phyloP scores from a whole-genome alignment of 1,140 invertebrate species.

The Cydia pomonella region DNA sequence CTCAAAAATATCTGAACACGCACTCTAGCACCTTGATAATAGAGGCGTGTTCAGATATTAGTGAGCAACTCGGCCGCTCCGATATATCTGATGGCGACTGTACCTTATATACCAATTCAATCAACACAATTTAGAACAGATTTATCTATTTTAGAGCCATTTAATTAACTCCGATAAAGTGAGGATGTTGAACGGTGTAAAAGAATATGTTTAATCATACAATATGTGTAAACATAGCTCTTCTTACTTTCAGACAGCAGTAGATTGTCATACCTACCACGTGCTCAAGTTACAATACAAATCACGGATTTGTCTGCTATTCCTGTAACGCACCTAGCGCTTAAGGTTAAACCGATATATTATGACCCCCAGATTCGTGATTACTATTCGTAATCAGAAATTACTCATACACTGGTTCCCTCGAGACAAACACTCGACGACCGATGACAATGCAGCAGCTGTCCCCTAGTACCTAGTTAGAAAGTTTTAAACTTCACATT shows the following conservation, averaged over 20 bases:
- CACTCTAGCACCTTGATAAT: too few species aligned
- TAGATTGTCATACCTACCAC: neutral
- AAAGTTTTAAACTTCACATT: constrained; percentile 18
- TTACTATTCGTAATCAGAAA: neutral
- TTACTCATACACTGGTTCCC: neutral
- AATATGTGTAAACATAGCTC: too few species aligned
- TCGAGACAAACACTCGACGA: neutral
- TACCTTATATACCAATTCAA: neutral
- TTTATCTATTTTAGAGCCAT: neutral
- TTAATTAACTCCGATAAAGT: neutral
- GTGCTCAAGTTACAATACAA: constrained; percentile 8
- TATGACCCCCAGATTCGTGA: neutral
- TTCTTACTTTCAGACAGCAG: neutral
- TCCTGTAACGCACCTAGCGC: neutral
- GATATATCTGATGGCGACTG: too few species aligned
- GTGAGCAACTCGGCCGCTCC: too few species aligned
- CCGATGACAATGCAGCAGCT: neutral
- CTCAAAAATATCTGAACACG: too few species aligned
- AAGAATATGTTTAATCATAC: too few species aligned
- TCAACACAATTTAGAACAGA: neutral
- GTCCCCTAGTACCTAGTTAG: constrained; percentile 7
- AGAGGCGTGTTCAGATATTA: too few species aligned
- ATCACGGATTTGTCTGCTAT: neutral
- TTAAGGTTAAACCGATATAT: neutral
- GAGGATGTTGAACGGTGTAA: neutral